These are phyloP conservation scores for Drosophila putrida DNA, from an alignment of 2,888 invertebrate genomes.

Conservation along the genomic window DNA sequence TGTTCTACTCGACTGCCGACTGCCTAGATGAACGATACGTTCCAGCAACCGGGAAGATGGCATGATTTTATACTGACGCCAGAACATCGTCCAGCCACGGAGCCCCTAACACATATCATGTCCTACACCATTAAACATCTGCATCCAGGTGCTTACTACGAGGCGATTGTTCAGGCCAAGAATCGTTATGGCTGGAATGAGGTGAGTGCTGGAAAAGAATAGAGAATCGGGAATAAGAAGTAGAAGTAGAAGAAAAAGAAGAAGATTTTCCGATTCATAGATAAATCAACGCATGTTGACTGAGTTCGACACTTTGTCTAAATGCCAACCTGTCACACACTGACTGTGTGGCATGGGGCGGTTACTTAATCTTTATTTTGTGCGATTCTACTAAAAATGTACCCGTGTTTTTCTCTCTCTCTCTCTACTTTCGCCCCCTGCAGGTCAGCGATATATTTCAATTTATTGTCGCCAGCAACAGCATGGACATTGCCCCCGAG, in stretches of 20 bases:
- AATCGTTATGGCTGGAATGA: conserved; percentile 92
- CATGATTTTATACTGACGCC: conserved; percentile 87
- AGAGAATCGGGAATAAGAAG: not conserved
- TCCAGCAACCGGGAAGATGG: conserved; percentile 90
- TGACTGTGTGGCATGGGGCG: conserved; percentile 12
- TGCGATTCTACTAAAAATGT: conserved; percentile 26
- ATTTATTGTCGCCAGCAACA: conserved; percentile 86
- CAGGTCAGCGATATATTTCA: conserved; percentile 91
- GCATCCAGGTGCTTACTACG: conserved; percentile 89
- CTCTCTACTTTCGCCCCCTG: not conserved
- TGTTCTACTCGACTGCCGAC: not conserved
- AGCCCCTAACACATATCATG: conserved; percentile 87
- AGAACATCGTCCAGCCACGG: conserved; percentile 84
- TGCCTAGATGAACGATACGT: conserved; percentile 90
- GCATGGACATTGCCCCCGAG: conserved; percentile 84
- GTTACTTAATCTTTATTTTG: conserved; percentile 65
- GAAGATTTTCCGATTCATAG: conserved; percentile 21
- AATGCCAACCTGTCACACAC: conserved; percentile 3
- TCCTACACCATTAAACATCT: conserved; percentile 88
- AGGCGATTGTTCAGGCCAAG: conserved; percentile 91
- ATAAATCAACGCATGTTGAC: conserved; percentile 46
- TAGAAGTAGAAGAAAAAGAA: not conserved
- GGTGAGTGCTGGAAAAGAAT: conserved; percentile 82
- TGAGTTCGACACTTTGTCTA: conserved; percentile 48
- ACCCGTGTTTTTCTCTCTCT: not conserved